Evolutionary conservation across 2,888 invertebrate genomes (phyloP), one percentile per base, ranked within the genome.

Genomic region (Aphidoletes aphidimyza): DNA sequence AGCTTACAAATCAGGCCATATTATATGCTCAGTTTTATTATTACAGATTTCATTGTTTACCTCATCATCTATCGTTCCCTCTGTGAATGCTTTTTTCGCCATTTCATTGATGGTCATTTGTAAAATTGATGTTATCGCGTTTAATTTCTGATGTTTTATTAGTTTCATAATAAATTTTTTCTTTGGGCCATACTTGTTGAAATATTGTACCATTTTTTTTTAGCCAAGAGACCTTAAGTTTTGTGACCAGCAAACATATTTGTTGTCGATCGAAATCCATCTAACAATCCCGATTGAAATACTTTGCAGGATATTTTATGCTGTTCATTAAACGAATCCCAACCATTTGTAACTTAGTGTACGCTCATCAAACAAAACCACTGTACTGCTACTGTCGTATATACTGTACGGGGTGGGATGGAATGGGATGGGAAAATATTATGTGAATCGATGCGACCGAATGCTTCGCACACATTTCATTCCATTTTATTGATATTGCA

Each of bases 101-200:
- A 6, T 17, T 81, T 81, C 37, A 81, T 81, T 81, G 81, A 81
- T 81, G 81, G 37, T 81, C 37, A 81, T 81, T 81, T 81, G 81
- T 81, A 37, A 81, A 81, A 81, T 81, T 81, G 37, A 37, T 81
- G 81, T 81, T n/a, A 0, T 37, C 37, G 37, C n/a, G n/a, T 81
- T 81, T 81, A 81, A 81, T 36, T 78, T 36, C 78, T 36, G 26
- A 78, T 54, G 22, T 54, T 42, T 42, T 42, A 54, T 54, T 54
- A 54, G 54, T 22, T 69, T 69, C 30, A 30, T 81, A 81, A 81
- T 37, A 81, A 11, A 37, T 81, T 81, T 81, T 17, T n/a, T n/a
- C n/a, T n/a, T n/a, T 69, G 19, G 69, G 30, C 17, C 2, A 14
- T 9, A 5, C 22, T 81, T 37, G 0, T 81, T 36, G 81, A 8